Base-by-base conservation (phyloP, 2,888 invertebrate species). In the Drosophila neonasuta region DNA sequence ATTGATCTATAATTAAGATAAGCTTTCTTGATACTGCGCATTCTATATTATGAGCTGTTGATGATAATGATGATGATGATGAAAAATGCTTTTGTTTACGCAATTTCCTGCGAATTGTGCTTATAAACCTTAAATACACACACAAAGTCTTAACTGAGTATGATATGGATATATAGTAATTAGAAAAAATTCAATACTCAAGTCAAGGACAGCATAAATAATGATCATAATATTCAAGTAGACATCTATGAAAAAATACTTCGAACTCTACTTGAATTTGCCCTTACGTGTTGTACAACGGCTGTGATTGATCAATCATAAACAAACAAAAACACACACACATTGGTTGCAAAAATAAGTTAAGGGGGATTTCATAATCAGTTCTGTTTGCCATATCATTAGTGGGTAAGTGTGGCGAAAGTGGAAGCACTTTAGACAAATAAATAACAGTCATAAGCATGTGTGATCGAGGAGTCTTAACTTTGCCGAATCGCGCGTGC, bases 1-100 rank as follows among this genome's bases (percentile, higher is more conserved):
- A 81, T 81, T 81, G 86, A 81, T 81, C 80, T 81, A 85, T 82
- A 85, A 81, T 81, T 82, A 82, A 85, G 80, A 81, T 81, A 85
- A 82, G 80, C 83, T 64, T 71, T 44, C 54, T 55, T 79, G 77
- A 65, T 64, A 70, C 65, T 15, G 13, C 44, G 41, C 50, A 20
- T 20, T 20, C 20, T 20, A 20, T 20, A 20, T 20, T 20, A 20
- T 4, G 20, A 20, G 4, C 1, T 11, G 11, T 5, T 34, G 11
- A 34, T 34, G 34, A 34, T 34, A 34, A 20, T 20, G 20, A 20
- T 20, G 20, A 55, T 36, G 48, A 39, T 50, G 54, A 46, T 60
- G 55, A 71, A 52, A 62, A 67, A 79, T 71, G 68, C 24, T 52
- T 70, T 72, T 72, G 63, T 81, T 84, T 81, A 68, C 76, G 76